Evolutionary conservation across 2,888 invertebrate genomes (phyloP), one percentile per base, ranked within the genome.

Genomic region (Oxyscelio sp.): DNA sequence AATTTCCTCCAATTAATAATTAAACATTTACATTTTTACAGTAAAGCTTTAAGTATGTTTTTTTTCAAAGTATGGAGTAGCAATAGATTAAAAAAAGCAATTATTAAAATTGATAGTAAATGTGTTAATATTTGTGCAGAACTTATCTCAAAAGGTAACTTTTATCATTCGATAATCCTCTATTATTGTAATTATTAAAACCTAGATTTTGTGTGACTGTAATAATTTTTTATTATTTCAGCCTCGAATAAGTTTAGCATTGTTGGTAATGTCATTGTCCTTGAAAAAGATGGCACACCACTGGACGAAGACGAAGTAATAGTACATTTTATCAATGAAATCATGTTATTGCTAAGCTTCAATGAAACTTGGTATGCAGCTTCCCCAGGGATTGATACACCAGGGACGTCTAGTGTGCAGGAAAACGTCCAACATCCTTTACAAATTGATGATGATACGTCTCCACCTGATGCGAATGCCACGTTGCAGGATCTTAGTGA

Each of bases 51-150:
- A n/a, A n/a, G n/a, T 15, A 40, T 59, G 59, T 59, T 27, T 59
- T 59, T 59, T 63, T 63, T 45, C 27, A 63, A 63, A 63, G 13
- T 63, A 17, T 63, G 61, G 61, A 63, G 45, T 63, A 27, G 45
- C 11, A 19, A 63, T 63, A 43, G 61, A 4, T 45, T 6, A 11
- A 63, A 63, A 34, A 63, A 63, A 63, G n/a, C 61, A 27, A 24
- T n/a, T 13, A 13, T 63, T 15, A 63, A 17, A 45, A 45, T 63
- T 63, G 61, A 63, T 45, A 63, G 43, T 13, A 2, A 31, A 8
- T 56, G 17, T 22, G 22, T 21, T 19, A 24, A 40, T 59, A 40
- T 59, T 40, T 59, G 59, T 43, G 40, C 22, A 15, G 22, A 59
- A 52, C 13, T 52, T 52, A 22, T 52, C 22, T 21, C 13, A 22